phyloP scores from a whole-genome alignment of 2,113 vertebrate species.

The Bostrychus sinensis region DNA sequence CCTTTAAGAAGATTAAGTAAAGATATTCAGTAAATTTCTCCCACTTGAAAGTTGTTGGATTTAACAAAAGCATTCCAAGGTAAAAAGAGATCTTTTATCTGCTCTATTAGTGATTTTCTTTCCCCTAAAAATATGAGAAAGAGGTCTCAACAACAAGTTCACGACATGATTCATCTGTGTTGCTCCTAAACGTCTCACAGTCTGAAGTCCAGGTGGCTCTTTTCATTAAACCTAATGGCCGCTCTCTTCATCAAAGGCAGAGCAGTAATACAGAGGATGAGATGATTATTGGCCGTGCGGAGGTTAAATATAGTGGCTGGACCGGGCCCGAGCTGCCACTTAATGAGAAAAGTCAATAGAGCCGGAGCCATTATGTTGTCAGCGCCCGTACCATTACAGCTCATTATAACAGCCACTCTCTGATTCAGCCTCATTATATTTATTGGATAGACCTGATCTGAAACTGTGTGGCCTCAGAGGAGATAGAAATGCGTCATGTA shows the following conservation, averaged over 20 bases:
- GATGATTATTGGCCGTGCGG: slow-evolving; percentile 63
- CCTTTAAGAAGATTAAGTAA: no score
- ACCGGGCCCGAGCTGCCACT: slow-evolving; percentile 37
- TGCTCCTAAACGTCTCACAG: slow-evolving; percentile 44
- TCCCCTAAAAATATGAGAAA: no score
- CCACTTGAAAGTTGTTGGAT: no score
- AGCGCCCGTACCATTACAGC: slow-evolving; percentile 76
- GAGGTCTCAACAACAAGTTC: slow-evolving; percentile 19
- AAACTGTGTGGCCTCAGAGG: slow-evolving; percentile 45
- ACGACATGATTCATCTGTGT: slow-evolving; percentile 53
- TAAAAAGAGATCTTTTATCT: no score
- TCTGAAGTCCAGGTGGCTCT: slow-evolving; percentile 68
- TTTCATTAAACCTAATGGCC: slow-evolving; percentile 81
- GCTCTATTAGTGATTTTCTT: no score
- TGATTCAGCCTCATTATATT: slow-evolving; percentile 81
- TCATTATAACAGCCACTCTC: slow-evolving; percentile 75
- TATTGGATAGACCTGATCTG: slow-evolving; percentile 74
- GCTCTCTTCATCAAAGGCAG: slow-evolving; percentile 77
- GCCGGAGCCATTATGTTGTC: slow-evolving; percentile 79
- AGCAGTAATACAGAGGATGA: slow-evolving; percentile 64
- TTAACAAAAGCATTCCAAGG: no score
- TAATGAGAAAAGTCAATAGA: slow-evolving; percentile 75
- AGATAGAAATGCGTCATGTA: slow-evolving; percentile 47
- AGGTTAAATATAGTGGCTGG: slow-evolving; percentile 74
- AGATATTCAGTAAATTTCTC: no score